Evolutionary conservation across 2,797 vertebrate genomes (phyloP).

Genomic region (Bradypodion pumilum): DNA sequence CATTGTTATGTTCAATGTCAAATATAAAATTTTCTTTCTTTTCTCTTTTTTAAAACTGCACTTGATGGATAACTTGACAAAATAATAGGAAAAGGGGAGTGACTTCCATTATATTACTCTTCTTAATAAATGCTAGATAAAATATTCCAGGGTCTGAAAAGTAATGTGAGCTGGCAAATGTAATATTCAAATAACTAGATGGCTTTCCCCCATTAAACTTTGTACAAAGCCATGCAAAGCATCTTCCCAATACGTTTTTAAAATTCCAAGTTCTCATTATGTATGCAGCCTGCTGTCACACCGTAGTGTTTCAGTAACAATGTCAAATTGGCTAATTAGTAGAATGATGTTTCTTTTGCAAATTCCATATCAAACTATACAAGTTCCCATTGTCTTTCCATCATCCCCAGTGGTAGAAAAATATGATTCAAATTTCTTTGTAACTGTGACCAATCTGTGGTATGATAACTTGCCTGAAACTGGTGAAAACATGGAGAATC

Average conservation of each 20-base stretch:
- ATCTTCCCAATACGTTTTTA: not conserved
- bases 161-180: not conserved
- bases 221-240: slow-evolving; percentile 13
- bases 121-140: slow-evolving; percentile 13
- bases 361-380: not conserved
- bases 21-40: not conserved
- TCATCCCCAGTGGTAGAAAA: not conserved
- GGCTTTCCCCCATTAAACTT: slow-evolving; percentile 6
- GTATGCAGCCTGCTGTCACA: not conserved
- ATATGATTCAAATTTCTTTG: not conserved
- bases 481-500: not conserved
- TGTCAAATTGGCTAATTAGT: not conserved
- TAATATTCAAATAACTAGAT: slow-evolving; percentile 35
- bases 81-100: not conserved
- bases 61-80: not conserved
- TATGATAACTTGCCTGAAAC: not conserved
- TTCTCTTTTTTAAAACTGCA: not conserved
- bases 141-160: not conserved
- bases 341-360: not conserved
- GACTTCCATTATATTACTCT: not conserved
- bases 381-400: not conserved
- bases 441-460: not conserved
- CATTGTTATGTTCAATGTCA: not conserved
- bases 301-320: not conserved
- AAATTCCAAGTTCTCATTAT: not conserved